phyloP scores from a whole-genome alignment of 1,140 invertebrate genomes.

The Drosophila sulfurigaster region DNA sequence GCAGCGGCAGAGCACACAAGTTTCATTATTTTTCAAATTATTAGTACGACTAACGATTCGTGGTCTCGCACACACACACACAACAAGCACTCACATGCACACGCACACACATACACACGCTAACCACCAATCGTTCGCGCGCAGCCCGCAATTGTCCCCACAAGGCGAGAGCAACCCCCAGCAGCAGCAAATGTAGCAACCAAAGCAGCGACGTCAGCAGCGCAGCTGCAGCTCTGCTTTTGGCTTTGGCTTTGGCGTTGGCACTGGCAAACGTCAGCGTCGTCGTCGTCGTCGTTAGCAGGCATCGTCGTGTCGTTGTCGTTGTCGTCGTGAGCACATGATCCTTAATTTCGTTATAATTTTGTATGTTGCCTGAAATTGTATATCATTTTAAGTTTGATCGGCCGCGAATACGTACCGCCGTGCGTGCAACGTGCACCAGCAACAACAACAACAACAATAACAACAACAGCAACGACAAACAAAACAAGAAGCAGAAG shows the following conservation, averaged over 20 bases:
- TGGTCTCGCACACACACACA: slow-evolving; percentile 64
- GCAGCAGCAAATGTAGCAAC: slow-evolving; percentile 9
- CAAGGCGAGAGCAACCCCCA: slow-evolving; percentile 45
- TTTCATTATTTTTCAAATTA: slow-evolving; percentile 84
- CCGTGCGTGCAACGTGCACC: slow-evolving; percentile 66
- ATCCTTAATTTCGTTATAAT: slow-evolving; percentile 85
- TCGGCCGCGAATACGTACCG: slow-evolving; percentile 84
- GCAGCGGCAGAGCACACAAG: slow-evolving; percentile 36
- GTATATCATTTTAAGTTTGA: slow-evolving; percentile 85
- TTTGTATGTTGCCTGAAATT: slow-evolving; percentile 84
- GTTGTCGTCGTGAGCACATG: slow-evolving; percentile 72
- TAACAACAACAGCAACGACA: slow-evolving; percentile 18
- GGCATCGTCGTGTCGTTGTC: slow-evolving; percentile 24
- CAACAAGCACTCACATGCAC: slow-evolving; percentile 22
- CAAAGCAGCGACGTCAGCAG: slow-evolving; percentile 45
- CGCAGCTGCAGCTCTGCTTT: slow-evolving; percentile 7
- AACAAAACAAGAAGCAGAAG: slow-evolving; percentile 2
- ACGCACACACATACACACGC: slow-evolving; percentile 14
- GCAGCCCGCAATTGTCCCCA: slow-evolving; percentile 74
- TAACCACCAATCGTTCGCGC: slow-evolving; percentile 82
- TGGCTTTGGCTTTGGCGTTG: no score
- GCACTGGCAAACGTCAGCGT: slow-evolving; percentile 23
- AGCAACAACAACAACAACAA: slow-evolving; percentile 43
- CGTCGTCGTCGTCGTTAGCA: no score
- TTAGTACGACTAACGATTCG: slow-evolving; percentile 84